Evolutionary conservation across 2,113 vertebrate species (phyloP).

Genomic region (Anser brachyrhynchus): DNA sequence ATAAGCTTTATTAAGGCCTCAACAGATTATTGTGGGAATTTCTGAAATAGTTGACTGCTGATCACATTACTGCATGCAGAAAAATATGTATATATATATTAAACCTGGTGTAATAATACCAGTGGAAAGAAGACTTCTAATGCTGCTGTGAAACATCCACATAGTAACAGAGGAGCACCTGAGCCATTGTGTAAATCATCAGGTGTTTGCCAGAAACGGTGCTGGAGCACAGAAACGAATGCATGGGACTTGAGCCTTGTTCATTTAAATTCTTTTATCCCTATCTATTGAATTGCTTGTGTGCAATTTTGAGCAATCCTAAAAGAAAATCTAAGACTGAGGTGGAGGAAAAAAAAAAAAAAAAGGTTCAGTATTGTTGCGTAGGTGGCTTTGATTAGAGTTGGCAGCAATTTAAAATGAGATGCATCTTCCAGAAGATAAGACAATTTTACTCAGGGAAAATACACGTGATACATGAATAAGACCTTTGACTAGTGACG

Average conservation of each 20-base stretch:
- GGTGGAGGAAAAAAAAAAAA: neutral
- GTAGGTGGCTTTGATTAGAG: slow-evolving; percentile 65
- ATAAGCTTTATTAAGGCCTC: neutral
- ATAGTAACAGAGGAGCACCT: neutral
- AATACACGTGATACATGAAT: slow-evolving; percentile 37
- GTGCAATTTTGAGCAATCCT: slow-evolving; percentile 31
- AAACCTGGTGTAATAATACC: neutral
- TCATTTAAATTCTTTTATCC: slow-evolving; percentile 28
- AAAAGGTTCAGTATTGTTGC: neutral
- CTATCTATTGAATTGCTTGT: neutral
- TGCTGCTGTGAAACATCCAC: neutral
- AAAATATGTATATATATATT: neutral
- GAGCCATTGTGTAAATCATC: neutral
- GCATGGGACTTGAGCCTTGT: neutral
- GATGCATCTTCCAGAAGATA: slow-evolving; percentile 63
- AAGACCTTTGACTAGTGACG: slow-evolving; percentile 53
- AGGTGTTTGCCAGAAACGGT: neutral
- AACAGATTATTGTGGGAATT: neutral
- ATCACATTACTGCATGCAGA: neutral
- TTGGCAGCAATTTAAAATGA: slow-evolving; percentile 64
- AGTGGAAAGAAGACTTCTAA: neutral
- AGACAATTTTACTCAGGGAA: slow-evolving; percentile 55
- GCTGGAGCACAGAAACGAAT: neutral
- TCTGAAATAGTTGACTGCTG: neutral
- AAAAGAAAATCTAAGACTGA: slow-evolving; percentile 30